A percentile compares a stretch with the other conserved stretches of the same genome.
Evolutionary conservation across 2,113 vertebrate genomes (phyloP).

Genomic region (Strix uralensis): DNA sequence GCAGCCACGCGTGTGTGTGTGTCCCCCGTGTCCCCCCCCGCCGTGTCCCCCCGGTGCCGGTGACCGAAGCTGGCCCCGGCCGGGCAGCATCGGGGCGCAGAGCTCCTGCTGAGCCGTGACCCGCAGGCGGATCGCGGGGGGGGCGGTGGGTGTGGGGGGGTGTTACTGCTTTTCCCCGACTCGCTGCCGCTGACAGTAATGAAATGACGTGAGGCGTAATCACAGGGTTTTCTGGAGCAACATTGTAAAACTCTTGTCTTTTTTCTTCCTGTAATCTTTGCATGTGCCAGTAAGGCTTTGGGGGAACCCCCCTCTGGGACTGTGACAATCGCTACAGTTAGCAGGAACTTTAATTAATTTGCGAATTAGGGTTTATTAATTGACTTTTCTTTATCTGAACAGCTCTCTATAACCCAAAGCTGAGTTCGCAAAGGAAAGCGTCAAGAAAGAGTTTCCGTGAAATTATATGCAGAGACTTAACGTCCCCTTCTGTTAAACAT

Average conservation of each 20-base stretch:
- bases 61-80: slow-evolving; percentile 75
- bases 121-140: neutral
- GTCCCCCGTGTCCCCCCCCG: neutral
- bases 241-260: neutral
- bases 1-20: neutral
- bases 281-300: neutral
- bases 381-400: slow-evolving; percentile 38
- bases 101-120: neutral
- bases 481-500: slow-evolving; percentile 24
- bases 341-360: slow-evolving; percentile 63
- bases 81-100: slow-evolving; percentile 71
- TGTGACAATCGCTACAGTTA: slow-evolving; percentile 6
- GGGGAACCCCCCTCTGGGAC: neutral
- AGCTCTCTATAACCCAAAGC: slow-evolving; percentile 52
- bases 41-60: slow-evolving; percentile 29
- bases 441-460: slow-evolving; percentile 41
- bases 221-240: neutral
- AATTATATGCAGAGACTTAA: neutral
- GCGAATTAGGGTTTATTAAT: slow-evolving; percentile 53
- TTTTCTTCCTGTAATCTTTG: neutral
- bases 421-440: slow-evolving; percentile 54
- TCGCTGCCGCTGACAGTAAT: neutral
- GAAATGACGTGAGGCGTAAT: neutral
- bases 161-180: neutral
- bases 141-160: neutral